phyloP scores from a whole-genome alignment of 2,797 vertebrate genomes.

The Iguana delicatissima region DNA sequence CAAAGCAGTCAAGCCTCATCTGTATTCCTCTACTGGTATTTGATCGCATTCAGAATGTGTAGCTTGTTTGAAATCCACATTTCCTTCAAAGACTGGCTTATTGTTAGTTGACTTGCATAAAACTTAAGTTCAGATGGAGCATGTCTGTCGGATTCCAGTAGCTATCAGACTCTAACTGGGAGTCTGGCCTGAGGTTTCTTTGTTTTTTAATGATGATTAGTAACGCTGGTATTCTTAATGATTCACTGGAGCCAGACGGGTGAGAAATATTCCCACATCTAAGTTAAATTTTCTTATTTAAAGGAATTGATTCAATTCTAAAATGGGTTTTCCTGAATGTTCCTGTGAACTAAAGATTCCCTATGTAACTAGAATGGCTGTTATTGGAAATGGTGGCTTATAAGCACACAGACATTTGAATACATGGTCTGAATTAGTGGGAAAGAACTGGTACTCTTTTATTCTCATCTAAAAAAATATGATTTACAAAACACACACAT shows the following conservation, averaged over 20 bases:
- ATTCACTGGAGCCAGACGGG: slow-evolving; percentile 52
- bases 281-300: background rate
- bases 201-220: background rate
- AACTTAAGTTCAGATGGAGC: background rate
- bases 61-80: background rate
- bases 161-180: rapidly evolving
- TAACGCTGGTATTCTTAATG: slow-evolving; percentile 51
- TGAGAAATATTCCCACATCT: slow-evolving; percentile 53
- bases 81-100: background rate
- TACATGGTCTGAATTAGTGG: background rate
- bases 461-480: background rate
- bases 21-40: background rate
- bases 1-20: background rate
- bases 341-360: background rate
- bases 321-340: slow-evolving; percentile 53
- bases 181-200: slow-evolving; percentile 53
- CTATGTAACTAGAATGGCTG: background rate
- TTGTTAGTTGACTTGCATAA: background rate
- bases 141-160: background rate
- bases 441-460: background rate
- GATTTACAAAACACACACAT: too few species aligned
- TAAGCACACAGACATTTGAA: background rate
- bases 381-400: background rate
- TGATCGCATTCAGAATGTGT: background rate
- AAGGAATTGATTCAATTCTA: slow-evolving; percentile 40